Evolutionary conservation across 2,797 vertebrate species (phyloP), one percentile per base, ranked within the genome.

Genomic region (Falco naumanni): DNA sequence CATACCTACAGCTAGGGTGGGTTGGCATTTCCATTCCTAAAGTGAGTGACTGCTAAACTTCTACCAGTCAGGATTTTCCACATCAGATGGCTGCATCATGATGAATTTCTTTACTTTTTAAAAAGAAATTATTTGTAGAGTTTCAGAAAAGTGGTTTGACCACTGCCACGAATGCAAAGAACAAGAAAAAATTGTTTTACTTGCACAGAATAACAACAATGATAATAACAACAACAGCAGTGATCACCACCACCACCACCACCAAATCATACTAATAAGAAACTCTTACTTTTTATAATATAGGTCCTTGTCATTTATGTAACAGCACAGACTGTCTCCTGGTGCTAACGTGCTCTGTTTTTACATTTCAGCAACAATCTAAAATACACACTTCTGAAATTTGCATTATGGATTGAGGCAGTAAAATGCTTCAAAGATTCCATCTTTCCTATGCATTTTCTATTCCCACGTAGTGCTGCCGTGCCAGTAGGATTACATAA

Each of bases 341-440:
- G 28, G 53, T 60, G n/a, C 56, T 77, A 10, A 75, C 86, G 31
- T 41, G 54, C 37, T 84, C 84, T 76, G 37, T 43, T 93, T 90
- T 72, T 77, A 81, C 68, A 47, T 79, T 92, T 81, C 47, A 89
- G 66, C 26, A 88, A 72, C 45, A 66, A 84, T 70, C 66, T 87
- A 76, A 90, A 91, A 69, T 41, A 57, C 29, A 41, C 1, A 1
- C 87, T 83, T 93, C 89, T 95, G 95, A 96, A 91, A 96, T 80
- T n/a, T 74, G 45, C 89, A 93, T 92, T 96, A 96, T 41, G 33
- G 86, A 89, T 90, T 74, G 31, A 87, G 28, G 92, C 60, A 96
- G 76, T 65, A 87, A 79, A 87, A 90, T 82, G 87, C 86, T 87
- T 60, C 43, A 63, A 65, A 92, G 34, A 86, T 93, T 96, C 86